Conservation (phyloP, 2,888 invertebrate species). For the Petrophora chlorosata region DNA sequence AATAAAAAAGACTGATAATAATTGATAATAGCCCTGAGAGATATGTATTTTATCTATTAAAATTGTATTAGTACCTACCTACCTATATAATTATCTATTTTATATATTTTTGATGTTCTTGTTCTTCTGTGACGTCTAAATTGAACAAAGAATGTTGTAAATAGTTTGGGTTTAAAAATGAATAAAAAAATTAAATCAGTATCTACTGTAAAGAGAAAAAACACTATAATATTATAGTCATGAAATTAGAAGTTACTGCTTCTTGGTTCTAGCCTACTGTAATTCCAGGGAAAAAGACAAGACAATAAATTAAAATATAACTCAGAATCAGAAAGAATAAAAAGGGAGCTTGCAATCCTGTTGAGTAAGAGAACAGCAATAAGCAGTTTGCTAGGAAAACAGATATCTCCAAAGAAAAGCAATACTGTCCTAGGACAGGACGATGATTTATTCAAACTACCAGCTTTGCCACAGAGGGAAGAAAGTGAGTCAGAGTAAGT, state of each 20-base stretch:
- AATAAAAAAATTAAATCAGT: no score
- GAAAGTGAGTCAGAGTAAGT: conserved; percentile 79
- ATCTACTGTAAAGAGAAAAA: no score
- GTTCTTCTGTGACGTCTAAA: no score
- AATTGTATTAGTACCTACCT: no score
- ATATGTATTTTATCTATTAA: no score
- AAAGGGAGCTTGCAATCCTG: conserved; percentile 88
- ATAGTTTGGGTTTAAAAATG: no score
- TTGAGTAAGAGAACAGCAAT: conserved; percentile 91
- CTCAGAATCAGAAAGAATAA: conserved; percentile 88
- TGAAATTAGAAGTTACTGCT: no score
- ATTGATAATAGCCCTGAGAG: no score
- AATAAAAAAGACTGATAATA: no score
- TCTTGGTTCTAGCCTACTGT: background rate
- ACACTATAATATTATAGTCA: background rate
- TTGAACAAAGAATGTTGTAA: no score
- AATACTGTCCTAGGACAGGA: conserved; percentile 37
- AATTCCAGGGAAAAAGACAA: conserved; percentile 88
- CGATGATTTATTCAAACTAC: conserved; percentile 87
- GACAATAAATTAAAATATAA: conserved; percentile 88
- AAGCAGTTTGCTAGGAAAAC: conserved; percentile 85
- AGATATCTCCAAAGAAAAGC: conserved; percentile 76
- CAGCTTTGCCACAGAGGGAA: conserved; percentile 68
- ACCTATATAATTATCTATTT: no score
- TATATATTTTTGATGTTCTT: no score